A percentile compares a stretch with the other conserved stretches of the same genome.
phyloP scores from a whole-genome alignment of 2,113 vertebrate genomes.

The Merops nubicus region DNA sequence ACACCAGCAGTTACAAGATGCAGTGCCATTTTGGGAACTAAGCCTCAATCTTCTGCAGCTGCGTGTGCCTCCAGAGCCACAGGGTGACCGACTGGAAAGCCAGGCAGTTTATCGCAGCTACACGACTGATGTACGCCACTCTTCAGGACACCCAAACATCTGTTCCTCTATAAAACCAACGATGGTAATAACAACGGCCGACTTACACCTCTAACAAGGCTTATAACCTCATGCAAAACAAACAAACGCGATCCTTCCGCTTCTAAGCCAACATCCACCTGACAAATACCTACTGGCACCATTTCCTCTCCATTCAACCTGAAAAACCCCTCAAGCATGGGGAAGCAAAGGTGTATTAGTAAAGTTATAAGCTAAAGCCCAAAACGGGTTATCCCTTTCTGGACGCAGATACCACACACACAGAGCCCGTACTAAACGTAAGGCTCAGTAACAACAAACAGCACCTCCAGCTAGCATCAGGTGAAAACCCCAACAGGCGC shows the following conservation, averaged over 20 bases:
- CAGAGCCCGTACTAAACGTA: accelerated
- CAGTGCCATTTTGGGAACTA: not conserved
- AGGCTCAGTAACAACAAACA: not conserved
- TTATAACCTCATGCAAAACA: not conserved
- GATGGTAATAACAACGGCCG: not conserved
- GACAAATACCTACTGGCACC: not conserved
- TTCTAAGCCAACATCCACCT: not conserved
- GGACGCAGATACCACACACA: not conserved
- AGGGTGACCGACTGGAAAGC: not conserved
- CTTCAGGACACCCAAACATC: not conserved
- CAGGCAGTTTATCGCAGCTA: not conserved
- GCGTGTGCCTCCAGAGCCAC: accelerated
- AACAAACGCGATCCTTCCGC: not conserved
- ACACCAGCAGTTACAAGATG: accelerated
- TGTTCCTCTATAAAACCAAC: not conserved
- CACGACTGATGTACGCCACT: accelerated
- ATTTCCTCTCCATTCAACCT: not conserved
- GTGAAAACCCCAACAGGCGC: not conserved
- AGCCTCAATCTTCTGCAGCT: not conserved
- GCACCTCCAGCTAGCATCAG: not conserved
- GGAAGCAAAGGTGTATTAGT: not conserved
- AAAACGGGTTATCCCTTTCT: not conserved
- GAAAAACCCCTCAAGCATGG: not conserved
- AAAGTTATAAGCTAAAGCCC: not conserved
- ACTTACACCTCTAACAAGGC: not conserved